Percentiles rank a stretch among this genome's conserved stretches.
phyloP scores from a whole-genome alignment of 2,888 invertebrate genomes.

The Acrocyrtus sp. region DNA sequence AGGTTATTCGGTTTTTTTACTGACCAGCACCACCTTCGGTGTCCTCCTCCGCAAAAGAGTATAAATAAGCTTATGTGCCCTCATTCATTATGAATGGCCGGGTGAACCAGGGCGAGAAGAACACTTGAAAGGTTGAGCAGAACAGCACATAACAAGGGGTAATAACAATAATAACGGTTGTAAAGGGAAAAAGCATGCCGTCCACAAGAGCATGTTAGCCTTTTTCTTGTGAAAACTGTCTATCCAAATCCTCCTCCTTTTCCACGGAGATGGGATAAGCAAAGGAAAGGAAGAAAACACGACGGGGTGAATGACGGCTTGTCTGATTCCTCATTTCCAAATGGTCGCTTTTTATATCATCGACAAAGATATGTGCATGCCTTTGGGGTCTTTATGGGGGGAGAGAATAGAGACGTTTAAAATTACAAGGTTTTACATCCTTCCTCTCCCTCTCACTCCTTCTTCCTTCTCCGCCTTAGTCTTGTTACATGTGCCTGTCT shows the following conservation, averaged over 20 bases:
- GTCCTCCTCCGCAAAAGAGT: too few species aligned
- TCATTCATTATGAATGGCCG: conserved; percentile 26
- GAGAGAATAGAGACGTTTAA: not conserved
- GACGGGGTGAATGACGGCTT: conserved; percentile 19
- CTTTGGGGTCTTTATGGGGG: not conserved
- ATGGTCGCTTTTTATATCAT: conserved; percentile 27
- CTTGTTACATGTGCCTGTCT: not conserved
- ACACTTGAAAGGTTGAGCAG: conserved; percentile 31
- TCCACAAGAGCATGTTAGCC: not conserved
- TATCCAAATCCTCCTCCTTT: not conserved
- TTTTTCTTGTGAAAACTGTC: not conserved
- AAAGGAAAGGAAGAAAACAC: not conserved
- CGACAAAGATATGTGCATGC: too few species aligned
- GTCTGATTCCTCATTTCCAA: conserved; percentile 46
- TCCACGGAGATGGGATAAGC: not conserved
- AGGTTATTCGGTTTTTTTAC: not conserved
- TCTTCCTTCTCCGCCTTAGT: not conserved
- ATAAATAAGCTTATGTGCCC: conserved; percentile 1
- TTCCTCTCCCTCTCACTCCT: too few species aligned
- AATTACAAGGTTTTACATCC: not conserved
- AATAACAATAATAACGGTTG: conserved; percentile 21
- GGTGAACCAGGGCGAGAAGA: conserved; percentile 26
- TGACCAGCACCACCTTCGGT: not conserved
- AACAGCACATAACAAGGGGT: conserved; percentile 18
- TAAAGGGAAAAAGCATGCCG: not conserved